Conservation (phyloP, 2,113 vertebrate genomes). For the Sapajus apella region DNA sequence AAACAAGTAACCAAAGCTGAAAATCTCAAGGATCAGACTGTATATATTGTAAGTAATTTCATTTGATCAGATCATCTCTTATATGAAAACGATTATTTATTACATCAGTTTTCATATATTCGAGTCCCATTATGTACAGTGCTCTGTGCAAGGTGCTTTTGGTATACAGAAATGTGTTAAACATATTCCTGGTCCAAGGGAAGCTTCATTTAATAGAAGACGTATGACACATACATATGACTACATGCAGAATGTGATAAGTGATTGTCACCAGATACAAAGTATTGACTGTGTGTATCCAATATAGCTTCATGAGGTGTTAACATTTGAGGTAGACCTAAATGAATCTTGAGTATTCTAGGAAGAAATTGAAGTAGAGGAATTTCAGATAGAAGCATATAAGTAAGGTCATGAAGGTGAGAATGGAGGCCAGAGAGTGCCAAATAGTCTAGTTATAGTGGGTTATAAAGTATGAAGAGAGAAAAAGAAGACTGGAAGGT, state of each 20-base stretch:
- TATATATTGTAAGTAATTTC: conserved; percentile 93
- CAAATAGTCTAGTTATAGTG: background rate
- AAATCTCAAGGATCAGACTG: conserved; percentile 86
- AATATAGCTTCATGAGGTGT: background rate
- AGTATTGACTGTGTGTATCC: background rate
- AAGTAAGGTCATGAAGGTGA: background rate
- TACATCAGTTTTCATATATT: background rate
- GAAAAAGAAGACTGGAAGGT: background rate
- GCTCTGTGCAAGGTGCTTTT: background rate
- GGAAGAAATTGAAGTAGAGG: background rate
- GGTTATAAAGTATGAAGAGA: conserved; percentile 15
- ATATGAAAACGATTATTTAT: conserved; percentile 17
- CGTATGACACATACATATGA: background rate
- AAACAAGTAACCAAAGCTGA: conserved; percentile 82
- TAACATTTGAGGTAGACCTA: background rate
- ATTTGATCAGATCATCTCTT: background rate
- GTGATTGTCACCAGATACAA: background rate
- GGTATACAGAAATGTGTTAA: background rate
- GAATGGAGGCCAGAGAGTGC: background rate
- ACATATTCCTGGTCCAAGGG: conserved; percentile 1
- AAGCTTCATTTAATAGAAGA: background rate
- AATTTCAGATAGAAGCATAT: conserved; percentile 19
- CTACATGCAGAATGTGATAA: background rate
- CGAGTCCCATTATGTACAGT: background rate
- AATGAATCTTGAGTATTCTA: background rate